These are phyloP conservation scores for Rhinolophus ferrumequinum DNA, from an alignment of 2,113 vertebrate species.

Conservation along the genomic window DNA sequence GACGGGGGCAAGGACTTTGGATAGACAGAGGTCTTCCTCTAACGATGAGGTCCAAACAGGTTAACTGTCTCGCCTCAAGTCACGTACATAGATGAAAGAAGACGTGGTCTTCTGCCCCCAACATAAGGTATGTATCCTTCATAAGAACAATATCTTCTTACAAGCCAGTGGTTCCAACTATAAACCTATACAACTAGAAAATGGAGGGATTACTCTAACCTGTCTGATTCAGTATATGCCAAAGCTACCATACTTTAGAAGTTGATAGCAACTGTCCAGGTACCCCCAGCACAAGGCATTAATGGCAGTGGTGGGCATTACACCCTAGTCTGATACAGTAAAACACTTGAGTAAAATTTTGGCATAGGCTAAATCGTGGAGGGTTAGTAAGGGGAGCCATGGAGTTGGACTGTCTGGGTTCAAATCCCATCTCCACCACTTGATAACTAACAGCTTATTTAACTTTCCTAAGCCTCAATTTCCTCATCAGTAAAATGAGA, in stretches of 20 bases:
- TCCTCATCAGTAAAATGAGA: not conserved
- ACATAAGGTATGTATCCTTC: not conserved
- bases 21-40: not conserved
- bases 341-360: not conserved
- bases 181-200: not conserved
- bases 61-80: constrained; percentile 69
- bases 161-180: not conserved
- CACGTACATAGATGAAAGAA: constrained; percentile 63
- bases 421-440: not conserved
- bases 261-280: not conserved
- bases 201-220: not conserved
- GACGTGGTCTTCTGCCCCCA: not conserved
- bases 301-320: not conserved
- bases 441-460: not conserved
- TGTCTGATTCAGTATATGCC: not conserved
- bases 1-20: not conserved
- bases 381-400: not conserved
- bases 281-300: not conserved
- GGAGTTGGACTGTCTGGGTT: not conserved
- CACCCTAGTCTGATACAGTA: not conserved
- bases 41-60: constrained; percentile 68
- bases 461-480: not conserved
- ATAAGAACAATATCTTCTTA: not conserved
- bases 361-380: not conserved
- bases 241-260: not conserved